Conservation (phyloP, 2,888 invertebrate genomes). For the Pocota personata region DNA sequence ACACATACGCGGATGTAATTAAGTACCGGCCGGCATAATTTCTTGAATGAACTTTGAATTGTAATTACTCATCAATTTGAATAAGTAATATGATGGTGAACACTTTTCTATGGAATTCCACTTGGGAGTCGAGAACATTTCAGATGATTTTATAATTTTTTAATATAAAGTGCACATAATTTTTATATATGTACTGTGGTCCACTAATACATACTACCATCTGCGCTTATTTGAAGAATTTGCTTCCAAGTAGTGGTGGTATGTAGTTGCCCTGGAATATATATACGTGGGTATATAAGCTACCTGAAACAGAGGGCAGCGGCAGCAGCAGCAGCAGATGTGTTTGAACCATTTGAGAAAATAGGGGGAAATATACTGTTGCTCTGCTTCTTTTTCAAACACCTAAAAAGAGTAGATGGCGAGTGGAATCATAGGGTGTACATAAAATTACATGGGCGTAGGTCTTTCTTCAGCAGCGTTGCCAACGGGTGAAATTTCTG, state of each 20-base stretch:
- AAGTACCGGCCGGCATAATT: slow-evolving; percentile 49
- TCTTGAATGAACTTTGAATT: slow-evolving; percentile 19
- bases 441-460: slow-evolving; percentile 53
- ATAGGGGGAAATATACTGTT: background rate
- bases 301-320: background rate
- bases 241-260: background rate
- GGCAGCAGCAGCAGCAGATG: too few relatives aligned
- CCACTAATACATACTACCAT: background rate
- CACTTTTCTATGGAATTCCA: background rate
- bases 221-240: background rate
- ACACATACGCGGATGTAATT: background rate
- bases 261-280: background rate
- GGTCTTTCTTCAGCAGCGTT: background rate
- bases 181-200: slow-evolving; percentile 22
- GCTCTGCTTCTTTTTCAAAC: background rate
- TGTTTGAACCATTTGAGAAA: background rate
- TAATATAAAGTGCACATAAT: slow-evolving; percentile 5
- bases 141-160: slow-evolving; percentile 29
- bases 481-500: background rate
- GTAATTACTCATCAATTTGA: slow-evolving; percentile 28
- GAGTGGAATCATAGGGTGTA: slow-evolving; percentile 48
- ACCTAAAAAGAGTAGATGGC: background rate
- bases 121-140: background rate
- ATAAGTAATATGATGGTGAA: background rate
- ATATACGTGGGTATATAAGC: background rate